phyloP scores from a whole-genome alignment of 2,113 vertebrate genomes.

The Calidris pygmaea region DNA sequence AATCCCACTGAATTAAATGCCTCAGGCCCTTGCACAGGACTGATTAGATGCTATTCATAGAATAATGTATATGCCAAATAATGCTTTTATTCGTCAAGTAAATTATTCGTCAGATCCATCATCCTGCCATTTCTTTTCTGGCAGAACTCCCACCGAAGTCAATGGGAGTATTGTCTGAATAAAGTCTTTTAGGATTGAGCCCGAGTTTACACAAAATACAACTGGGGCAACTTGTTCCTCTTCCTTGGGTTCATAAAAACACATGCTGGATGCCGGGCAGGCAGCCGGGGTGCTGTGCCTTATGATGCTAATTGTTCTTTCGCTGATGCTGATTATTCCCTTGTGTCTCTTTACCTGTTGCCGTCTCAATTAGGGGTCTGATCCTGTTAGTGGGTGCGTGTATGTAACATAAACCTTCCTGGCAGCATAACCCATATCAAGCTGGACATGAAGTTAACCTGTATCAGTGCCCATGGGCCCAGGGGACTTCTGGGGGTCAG shows the following conservation, averaged over 20 bases:
- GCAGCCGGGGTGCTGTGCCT: neutral
- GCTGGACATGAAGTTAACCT: neutral
- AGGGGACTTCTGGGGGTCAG: neutral
- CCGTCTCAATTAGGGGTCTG: neutral
- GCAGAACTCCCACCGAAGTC: slow-evolving; percentile 4
- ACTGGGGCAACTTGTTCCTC: neutral
- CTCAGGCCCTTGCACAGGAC: neutral
- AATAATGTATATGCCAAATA: slow-evolving; percentile 10
- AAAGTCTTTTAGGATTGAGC: neutral
- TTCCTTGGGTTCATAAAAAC: neutral
- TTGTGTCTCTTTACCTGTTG: neutral
- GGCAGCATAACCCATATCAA: fast-evolving
- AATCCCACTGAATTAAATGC: neutral
- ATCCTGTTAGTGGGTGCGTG: neutral
- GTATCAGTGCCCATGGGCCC: fast-evolving
- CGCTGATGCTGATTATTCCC: neutral
- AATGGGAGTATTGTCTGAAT: neutral
- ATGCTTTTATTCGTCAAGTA: slow-evolving; percentile 10
- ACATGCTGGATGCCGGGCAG: neutral
- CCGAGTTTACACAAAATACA: neutral
- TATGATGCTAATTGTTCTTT: neutral
- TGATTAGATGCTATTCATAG: neutral
- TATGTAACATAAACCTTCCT: neutral
- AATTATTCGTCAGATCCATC: slow-evolving; percentile 34
- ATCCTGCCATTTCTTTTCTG: slow-evolving; percentile 10